Conservation (phyloP, 1,140 invertebrate genomes). For the Macrobrachium nipponense region DNA sequence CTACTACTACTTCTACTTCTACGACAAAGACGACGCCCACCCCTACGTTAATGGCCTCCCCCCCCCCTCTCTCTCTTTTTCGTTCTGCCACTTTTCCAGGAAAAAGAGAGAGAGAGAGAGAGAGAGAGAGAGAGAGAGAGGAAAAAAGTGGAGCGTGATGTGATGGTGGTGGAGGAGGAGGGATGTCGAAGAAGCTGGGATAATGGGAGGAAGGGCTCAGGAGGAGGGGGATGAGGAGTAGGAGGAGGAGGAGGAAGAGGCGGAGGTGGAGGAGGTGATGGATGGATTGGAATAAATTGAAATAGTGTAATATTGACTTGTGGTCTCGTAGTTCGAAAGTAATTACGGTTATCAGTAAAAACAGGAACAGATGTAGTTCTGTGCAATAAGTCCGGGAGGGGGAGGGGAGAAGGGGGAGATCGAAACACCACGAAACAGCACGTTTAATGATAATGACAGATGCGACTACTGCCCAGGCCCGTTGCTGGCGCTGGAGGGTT, state of each 20-base stretch:
- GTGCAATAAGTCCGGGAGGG: too few relatives aligned
- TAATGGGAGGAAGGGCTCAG: neutral
- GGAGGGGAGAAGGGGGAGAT: too few relatives aligned
- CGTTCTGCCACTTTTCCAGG: neutral
- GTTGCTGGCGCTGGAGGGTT: too few relatives aligned
- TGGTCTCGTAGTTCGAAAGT: too few relatives aligned
- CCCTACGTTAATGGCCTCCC: neutral
- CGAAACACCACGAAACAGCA: too few relatives aligned
- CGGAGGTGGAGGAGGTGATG: neutral
- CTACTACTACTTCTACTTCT: neutral
- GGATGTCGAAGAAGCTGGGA: neutral
- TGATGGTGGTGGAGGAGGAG: neutral
- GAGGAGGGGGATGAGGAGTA: neutral
- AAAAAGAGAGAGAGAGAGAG: neutral
- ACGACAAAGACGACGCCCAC: neutral
- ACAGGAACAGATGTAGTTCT: too few relatives aligned
- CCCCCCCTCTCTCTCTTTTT: neutral
- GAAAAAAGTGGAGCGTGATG: neutral
- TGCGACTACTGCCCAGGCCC: too few relatives aligned
- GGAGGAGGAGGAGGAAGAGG: conserved; percentile 9
- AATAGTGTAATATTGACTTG: neutral
- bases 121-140: conserved; percentile 6
- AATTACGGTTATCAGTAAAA: too few relatives aligned
- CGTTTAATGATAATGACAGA: too few relatives aligned
- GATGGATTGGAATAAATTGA: neutral